Evolutionary conservation across 1,140 invertebrate species (phyloP).

Genomic region (Drosophila ambigua): DNA sequence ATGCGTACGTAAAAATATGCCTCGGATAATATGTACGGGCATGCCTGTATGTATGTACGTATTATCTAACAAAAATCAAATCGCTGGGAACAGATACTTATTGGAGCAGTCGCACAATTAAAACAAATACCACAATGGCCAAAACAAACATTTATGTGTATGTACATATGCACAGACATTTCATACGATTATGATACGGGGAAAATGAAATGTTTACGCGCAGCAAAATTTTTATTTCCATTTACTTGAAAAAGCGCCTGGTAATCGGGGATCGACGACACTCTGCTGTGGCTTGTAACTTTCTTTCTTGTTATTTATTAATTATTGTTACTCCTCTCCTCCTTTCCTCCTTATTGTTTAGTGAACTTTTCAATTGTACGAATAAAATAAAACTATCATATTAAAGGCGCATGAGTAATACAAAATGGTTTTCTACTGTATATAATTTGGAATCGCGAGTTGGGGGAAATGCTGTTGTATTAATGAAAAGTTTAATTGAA

Average conservation of each 20-base stretch:
- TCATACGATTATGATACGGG: constrained; percentile 28
- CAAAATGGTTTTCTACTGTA: constrained; percentile 83
- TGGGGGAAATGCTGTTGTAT: constrained; percentile 78
- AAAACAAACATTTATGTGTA: constrained; percentile 17
- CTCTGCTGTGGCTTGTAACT: constrained; percentile 44
- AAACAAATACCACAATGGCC: constrained; percentile 12
- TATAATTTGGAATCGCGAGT: constrained; percentile 80
- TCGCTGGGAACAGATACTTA: constrained; percentile 22
- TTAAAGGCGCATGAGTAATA: constrained; percentile 83
- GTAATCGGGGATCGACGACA: constrained; percentile 49
- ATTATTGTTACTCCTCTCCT: constrained; percentile 27
- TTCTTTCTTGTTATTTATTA: constrained; percentile 48
- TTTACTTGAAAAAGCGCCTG: constrained; percentile 71
- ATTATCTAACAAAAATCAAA: constrained; percentile 52
- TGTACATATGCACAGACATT: constrained; percentile 16
- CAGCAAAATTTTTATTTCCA: constrained; percentile 33
- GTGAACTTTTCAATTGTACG: constrained; percentile 83
- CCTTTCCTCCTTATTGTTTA: constrained; percentile 57
- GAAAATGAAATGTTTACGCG: constrained; percentile 46
- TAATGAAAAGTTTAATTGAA: constrained; percentile 79
- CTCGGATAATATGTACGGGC: constrained; percentile 6
- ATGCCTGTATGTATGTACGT: constrained; percentile 18
- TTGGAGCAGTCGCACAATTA: constrained; percentile 16
- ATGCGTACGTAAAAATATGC: constrained; percentile 17
- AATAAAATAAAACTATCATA: constrained; percentile 83